Evolutionary conservation across 2,888 invertebrate genomes (phyloP).

Genomic region (Lasioglossum calceatum): DNA sequence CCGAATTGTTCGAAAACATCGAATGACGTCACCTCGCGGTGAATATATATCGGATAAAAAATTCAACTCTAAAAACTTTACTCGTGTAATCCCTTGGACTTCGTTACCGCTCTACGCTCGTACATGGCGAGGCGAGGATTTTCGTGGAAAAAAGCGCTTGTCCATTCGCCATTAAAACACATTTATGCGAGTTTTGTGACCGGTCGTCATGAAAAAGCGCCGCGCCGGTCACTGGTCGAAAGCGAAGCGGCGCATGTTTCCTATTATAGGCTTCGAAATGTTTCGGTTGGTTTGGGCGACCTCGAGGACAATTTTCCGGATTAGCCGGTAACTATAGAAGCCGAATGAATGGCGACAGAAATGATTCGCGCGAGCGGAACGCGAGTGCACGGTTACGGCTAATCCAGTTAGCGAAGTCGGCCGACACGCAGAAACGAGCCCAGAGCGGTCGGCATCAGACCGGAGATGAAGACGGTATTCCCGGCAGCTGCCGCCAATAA

Average conservation of each 20-base stretch:
- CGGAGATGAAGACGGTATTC: slow-evolving; percentile 29
- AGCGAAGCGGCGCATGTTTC: not conserved
- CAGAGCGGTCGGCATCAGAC: slow-evolving; percentile 20
- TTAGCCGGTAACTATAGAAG: not conserved
- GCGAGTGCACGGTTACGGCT: slow-evolving; percentile 26
- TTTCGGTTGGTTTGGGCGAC: not conserved
- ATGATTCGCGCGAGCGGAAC: slow-evolving; percentile 42
- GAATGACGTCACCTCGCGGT: not conserved
- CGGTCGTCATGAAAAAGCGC: not conserved
- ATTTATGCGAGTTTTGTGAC: not conserved
- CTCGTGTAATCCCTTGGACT: not conserved
- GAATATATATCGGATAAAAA: not conserved
- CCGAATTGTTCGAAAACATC: not conserved
- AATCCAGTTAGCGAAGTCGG: slow-evolving; percentile 53
- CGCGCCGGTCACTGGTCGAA: not conserved
- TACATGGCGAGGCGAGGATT: not conserved
- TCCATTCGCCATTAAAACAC: not conserved
- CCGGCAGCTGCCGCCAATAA: slow-evolving; percentile 49
- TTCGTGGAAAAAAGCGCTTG: not conserved
- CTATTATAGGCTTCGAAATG: slow-evolving; percentile 1
- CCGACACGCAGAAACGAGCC: slow-evolving; percentile 43
- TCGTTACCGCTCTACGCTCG: not conserved
- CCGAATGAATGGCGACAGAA: slow-evolving; percentile 41
- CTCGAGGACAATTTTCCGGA: slow-evolving; percentile 36
- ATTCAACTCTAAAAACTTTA: not conserved